Evolutionary conservation across 2,888 invertebrate species (phyloP).

Genomic region (Mythimna vitellina): DNA sequence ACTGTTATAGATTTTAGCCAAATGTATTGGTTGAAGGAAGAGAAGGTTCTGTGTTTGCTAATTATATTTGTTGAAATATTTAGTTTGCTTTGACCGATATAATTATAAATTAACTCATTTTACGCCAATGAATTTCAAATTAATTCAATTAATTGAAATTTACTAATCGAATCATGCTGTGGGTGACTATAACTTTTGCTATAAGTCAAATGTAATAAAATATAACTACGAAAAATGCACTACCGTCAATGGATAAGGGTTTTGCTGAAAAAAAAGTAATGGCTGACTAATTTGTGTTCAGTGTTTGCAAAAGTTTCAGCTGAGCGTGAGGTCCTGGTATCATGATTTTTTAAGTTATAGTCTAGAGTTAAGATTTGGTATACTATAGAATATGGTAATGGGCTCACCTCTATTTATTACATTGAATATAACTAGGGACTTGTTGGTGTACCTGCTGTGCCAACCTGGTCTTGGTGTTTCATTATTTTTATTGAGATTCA

Average conservation of each 20-base stretch:
- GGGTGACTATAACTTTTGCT: not conserved
- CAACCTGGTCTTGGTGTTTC: no score
- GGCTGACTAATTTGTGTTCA: not conserved
- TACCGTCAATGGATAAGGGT: not conserved
- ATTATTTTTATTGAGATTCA: no score
- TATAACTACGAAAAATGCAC: not conserved
- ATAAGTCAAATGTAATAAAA: not conserved
- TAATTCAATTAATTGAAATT: not conserved
- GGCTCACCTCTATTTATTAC: no score
- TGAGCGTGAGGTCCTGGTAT: not conserved
- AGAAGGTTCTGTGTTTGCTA: slow-evolving; percentile 2
- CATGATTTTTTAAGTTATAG: not conserved
- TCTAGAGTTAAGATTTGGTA: not conserved
- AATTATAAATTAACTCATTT: not conserved
- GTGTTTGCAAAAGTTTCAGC: not conserved
- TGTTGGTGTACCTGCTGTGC: no score
- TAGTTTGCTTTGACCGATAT: not conserved
- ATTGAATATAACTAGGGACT: no score
- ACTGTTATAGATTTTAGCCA: not conserved
- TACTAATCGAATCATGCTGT: not conserved
- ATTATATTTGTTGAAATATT: not conserved
- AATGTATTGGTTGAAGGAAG: not conserved
- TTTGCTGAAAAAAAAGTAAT: not conserved
- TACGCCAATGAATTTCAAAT: not conserved
- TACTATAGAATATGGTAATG: no score